A percentile compares a stretch with the other conserved stretches of the same genome.
These are phyloP conservation scores for Helostoma temminkii DNA, from an alignment of 2,797 vertebrate genomes.

Conservation along the genomic window DNA sequence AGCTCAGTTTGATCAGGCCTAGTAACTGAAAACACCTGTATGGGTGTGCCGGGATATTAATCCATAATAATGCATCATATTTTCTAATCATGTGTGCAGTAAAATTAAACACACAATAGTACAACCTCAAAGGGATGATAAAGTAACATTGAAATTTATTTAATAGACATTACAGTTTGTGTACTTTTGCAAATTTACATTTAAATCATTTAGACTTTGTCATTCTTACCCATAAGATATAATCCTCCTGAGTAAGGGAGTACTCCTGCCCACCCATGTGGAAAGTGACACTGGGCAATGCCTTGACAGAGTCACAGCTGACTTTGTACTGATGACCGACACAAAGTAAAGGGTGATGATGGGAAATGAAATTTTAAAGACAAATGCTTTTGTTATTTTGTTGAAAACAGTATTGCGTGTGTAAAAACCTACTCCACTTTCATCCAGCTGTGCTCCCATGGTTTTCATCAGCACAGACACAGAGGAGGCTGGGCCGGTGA, in stretches of 20 bases:
- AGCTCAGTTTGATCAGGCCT: not conserved
- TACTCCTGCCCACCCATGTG: constrained; percentile 90
- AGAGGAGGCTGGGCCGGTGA: constrained; percentile 92
- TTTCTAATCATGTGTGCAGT: not conserved
- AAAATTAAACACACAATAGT: not conserved
- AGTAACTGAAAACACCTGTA: constrained; percentile 20
- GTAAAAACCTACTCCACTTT: constrained; percentile 85
- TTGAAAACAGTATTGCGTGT: constrained; percentile 33
- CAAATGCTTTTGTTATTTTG: not conserved
- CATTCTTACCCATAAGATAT: constrained; percentile 88
- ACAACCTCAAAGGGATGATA: not conserved
- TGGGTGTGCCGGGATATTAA: not conserved
- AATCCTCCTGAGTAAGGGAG: constrained; percentile 87
- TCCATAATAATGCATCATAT: not conserved
- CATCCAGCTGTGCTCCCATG: constrained; percentile 89
- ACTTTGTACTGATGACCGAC: constrained; percentile 87
- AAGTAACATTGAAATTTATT: not conserved
- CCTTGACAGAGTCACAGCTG: constrained; percentile 88
- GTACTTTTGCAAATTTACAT: not conserved
- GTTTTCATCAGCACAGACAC: constrained; percentile 89
- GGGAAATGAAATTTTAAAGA: constrained; percentile 9
- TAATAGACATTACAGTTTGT: too few relatives aligned
- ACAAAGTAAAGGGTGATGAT: constrained; percentile 2
- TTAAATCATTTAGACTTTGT: not conserved
- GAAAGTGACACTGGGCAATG: constrained; percentile 92